Evolutionary conservation across 2,888 invertebrate species (phyloP).

Genomic region (Zele albiditarsus): DNA sequence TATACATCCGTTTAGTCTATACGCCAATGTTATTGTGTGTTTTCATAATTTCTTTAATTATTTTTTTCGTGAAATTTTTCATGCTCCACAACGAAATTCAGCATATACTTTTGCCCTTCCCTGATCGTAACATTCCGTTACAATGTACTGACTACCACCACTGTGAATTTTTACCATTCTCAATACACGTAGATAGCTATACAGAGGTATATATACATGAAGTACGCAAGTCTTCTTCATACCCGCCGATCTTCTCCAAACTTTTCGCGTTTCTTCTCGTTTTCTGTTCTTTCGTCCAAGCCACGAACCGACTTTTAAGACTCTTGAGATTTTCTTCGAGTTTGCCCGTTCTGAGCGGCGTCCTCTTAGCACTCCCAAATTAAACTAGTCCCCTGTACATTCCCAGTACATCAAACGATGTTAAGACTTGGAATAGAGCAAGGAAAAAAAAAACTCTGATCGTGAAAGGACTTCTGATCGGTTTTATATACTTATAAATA

Average conservation of each 20-base stretch:
- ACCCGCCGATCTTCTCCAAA: conserved; percentile 36
- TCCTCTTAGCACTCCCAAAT: conserved; percentile 50
- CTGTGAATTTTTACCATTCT: too few species aligned
- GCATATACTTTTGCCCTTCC: neutral
- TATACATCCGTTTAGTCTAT: too few species aligned
- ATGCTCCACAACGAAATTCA: too few species aligned
- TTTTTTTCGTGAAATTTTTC: too few species aligned
- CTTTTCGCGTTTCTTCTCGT: conserved; percentile 16
- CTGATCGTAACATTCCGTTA: neutral
- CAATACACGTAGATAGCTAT: neutral
- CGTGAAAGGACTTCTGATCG: conserved; percentile 5
- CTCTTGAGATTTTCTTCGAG: conserved; percentile 49
- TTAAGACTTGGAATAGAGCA: conserved; percentile 19
- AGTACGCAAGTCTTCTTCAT: too few species aligned
- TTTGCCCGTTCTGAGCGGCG: conserved; percentile 37
- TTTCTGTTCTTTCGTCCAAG: conserved; percentile 4
- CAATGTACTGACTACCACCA: neutral
- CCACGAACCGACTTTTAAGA: conserved; percentile 48
- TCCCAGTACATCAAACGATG: conserved; percentile 29
- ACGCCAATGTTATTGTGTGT: too few species aligned
- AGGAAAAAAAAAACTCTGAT: conserved; percentile 18
- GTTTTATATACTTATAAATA: neutral
- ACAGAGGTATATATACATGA: neutral
- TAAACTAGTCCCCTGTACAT: conserved; percentile 43
- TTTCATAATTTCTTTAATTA: too few species aligned